Base-by-base conservation (phyloP, 2,797 vertebrate genomes). In the Paratrypauchen microcephalus region DNA sequence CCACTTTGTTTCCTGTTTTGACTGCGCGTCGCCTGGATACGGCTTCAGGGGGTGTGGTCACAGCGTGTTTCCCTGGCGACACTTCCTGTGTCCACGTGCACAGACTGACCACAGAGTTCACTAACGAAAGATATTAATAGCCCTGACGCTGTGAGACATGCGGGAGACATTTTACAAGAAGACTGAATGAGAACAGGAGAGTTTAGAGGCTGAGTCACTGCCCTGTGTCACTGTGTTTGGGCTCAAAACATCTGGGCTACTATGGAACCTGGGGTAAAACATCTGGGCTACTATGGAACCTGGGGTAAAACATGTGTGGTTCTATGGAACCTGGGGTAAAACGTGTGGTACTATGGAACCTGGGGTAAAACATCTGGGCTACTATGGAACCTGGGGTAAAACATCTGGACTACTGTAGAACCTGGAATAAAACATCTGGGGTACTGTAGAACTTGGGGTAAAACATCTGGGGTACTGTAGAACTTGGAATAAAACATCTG, bases 1-100 rank as follows among this genome's bases (percentile, higher is more conserved):
- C 41, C 13, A 3, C 88, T 95, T 95, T 95, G 95, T 97, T 98
- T 96, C 96, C 94, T 95, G 95, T 94, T 98, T 94, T 97, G 95
- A 95, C 58, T 92, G 92, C 88, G 90, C 70, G 96, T 96, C 93
- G 95, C 96, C 81, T 19, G 86, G 96, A 73, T 86, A 95, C 95
- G n/a, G 83, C 90, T 24, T 1, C 21, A 18, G 62, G 41, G 83
- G 84, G 89, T 83, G 90, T 89, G 90, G 90, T 75, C 75, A 75
- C 79, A 19, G 63, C 18, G 63, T 65, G 63, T 65, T 50, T 65
- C 72, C 74, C 71, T 12, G 50, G 55, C 72, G 59, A 75, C 68
- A 59, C 74, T 67, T 64, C 69, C 76, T 52, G 76, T 79, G 60
- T 71, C 72, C 75, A 66, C 61, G n/a, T 69, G 71, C 56, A 36